Evolutionary conservation across 2,797 vertebrate species (phyloP), one percentile per base, ranked within the genome.

Genomic region (Megaceryle alcyon): DNA sequence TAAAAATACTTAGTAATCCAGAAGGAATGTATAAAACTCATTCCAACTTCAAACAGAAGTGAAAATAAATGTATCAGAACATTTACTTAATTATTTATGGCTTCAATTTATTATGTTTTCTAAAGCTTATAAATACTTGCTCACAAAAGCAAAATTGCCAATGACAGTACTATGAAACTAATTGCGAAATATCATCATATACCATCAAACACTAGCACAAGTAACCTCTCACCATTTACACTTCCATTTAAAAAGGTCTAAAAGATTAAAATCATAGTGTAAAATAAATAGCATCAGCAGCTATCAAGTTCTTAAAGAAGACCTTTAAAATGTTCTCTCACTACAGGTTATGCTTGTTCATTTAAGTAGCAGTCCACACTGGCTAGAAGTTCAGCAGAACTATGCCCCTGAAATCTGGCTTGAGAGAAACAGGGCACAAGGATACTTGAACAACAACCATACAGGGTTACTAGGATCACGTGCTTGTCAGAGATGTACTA

Each of bases 391-490:
- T 82, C 51, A 77, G 60, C 29, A 69, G 16, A 61, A 26, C 23
- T 53, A 12, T 1, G 2, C 3, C 48, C 48, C 78, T 21, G 10
- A 60, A 76, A 72, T 19, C 12, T 29, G 21, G 46, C 43, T 51
- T 14, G 6, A 44, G 46, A 54, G 49, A 41, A 57, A 72, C 2
- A 21, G 33, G 14, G 25, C 28, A 14, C 0, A 21, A 70, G 13
- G 31, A 43, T 9, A 49, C 48, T 15, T 25, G 23, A 46, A 56
- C 4, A 70, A 17, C 17, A 73, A 35, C 12, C 16, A 16, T 3
- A 10, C 29, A 13, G n/a, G 9, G 46, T 31, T 6, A 68, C n/a
- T 31, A 79, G 6, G 61, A 37, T 25, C 25, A 53, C 0, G 0
- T 20, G 35, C 8, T 23, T 33, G 22, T 26, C 64, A 48, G 64